Percentiles rank a stretch among this genome's conserved stretches.
phyloP scores from a whole-genome alignment of 1,140 invertebrate species.

The Druon quercuslanigerum region DNA sequence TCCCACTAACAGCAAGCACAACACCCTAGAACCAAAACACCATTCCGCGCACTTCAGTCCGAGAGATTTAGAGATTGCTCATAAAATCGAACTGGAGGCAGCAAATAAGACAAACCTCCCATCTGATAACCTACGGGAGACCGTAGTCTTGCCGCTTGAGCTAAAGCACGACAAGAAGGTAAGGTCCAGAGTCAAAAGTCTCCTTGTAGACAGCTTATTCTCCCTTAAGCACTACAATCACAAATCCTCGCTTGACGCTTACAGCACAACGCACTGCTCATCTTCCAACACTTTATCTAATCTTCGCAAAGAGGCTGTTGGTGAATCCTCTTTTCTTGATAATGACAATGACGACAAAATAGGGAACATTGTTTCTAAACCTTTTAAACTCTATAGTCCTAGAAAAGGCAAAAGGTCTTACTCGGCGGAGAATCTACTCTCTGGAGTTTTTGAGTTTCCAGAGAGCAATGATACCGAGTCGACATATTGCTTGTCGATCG shows the following conservation, averaged over 20 bases:
- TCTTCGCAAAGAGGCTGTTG: slow-evolving; percentile 1
- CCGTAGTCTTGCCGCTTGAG: slow-evolving; percentile 51
- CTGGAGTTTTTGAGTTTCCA: background rate
- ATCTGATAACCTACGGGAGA: slow-evolving; percentile 46
- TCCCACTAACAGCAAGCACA: slow-evolving; percentile 56
- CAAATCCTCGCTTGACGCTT: slow-evolving; percentile 54
- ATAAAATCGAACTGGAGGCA: slow-evolving; percentile 32
- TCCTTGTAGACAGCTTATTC: slow-evolving; percentile 63
- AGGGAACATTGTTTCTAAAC: background rate
- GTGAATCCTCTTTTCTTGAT: slow-evolving; percentile 9
- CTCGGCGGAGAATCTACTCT: slow-evolving; percentile 7
- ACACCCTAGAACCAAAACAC: slow-evolving; percentile 54
- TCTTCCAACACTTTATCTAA: slow-evolving; percentile 8
- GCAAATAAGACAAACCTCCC: slow-evolving; percentile 33
- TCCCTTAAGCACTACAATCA: slow-evolving; percentile 53
- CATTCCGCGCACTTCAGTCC: slow-evolving; percentile 31
- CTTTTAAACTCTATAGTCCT: slow-evolving; percentile 7
- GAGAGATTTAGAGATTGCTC: slow-evolving; percentile 28
- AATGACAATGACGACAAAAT: background rate
- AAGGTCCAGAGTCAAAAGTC: slow-evolving; percentile 69
- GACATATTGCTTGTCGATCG: background rate
- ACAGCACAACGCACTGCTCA: slow-evolving; percentile 42
- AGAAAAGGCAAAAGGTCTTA: background rate
- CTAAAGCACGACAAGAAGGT: slow-evolving; percentile 69
- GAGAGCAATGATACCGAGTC: background rate